These are phyloP conservation scores for Hypena proboscidalis DNA, from an alignment of 2,888 invertebrate genomes.

Conservation along the genomic window DNA sequence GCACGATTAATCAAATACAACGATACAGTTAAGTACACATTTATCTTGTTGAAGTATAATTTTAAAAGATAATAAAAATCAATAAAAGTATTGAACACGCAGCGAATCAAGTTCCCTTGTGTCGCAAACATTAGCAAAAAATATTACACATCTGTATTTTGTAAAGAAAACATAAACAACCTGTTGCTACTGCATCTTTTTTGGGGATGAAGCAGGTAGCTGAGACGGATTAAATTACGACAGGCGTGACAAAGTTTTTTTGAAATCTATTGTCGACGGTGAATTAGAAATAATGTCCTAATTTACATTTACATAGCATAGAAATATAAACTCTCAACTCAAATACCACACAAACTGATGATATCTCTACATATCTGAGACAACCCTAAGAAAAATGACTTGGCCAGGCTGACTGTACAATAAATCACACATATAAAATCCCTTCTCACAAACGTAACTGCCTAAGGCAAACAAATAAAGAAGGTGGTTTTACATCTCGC, in stretches of 20 bases:
- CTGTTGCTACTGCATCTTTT: conserved; percentile 1
- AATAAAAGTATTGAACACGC: conserved; percentile 1
- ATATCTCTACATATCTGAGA: no score
- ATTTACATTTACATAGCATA: not conserved
- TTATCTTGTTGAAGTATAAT: not conserved
- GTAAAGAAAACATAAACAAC: conserved; percentile 4
- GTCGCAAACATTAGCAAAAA: conserved; percentile 14
- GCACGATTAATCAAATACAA: conserved; percentile 21
- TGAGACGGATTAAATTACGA: not conserved
- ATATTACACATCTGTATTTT: conserved; percentile 4
- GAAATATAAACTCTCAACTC: no score
- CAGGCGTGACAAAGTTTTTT: not conserved
- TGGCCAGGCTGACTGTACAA: not conserved
- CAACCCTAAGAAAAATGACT: no score
- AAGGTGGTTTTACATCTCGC: conserved; percentile 31
- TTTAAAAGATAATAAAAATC: conserved; percentile 1
- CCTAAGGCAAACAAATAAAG: conserved; percentile 29
- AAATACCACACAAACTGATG: no score
- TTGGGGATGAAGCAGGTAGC: conserved; percentile 2
- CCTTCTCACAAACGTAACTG: conserved; percentile 23
- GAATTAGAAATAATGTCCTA: not conserved
- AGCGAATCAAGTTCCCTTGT: conserved; percentile 9
- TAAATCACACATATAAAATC: conserved; percentile 15
- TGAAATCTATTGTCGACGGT: not conserved
- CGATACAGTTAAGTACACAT: conserved; percentile 4